Evolutionary conservation across 2,797 vertebrate species (phyloP), one percentile per base, ranked within the genome.

Genomic region (Oreortyx pictus): DNA sequence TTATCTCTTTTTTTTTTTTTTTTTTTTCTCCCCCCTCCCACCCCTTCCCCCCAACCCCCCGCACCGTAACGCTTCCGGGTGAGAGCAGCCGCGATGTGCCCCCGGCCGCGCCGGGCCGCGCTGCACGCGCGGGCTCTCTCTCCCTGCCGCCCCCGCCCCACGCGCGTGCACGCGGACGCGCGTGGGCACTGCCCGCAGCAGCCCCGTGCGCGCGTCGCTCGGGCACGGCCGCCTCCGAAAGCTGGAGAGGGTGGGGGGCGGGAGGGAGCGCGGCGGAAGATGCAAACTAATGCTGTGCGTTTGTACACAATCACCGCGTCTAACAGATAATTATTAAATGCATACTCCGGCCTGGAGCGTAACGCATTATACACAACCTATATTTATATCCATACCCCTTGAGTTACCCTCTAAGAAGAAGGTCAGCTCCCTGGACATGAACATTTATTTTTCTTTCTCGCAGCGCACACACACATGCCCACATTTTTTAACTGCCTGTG

Each of bases 401-500:
- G 96, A 95, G 97, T 97, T 97, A 96, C 96, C 96, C 97, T 97
- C 97, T 93, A 95, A 97, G 97, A 94, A 97, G 98, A 98, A 99
- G 98, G 98, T 98, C 98, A 98, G 97, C 95, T 97, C 90, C 94
- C 94, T 96, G 98, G 97, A 98, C 98, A 97, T 89, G 97, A 97
- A 95, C 97, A 98, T 98, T 97, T 96, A 94, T 98, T 98, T 98
- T 97, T 95, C 95, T 97, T 97, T 97, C 95, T 93, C 93, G 88
- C 57, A 90, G 92, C 81, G 78, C 73, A 65, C 91, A 83, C 93
- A 92, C 93, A 93, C 94, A 95, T 86, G 92, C 97, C 92, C 95
- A 90, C 96, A 94, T 91, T 96, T 97, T 96, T 96, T 95, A 98
- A 98, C 98, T 98, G 98, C 98, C 98, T 97, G 97, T 98, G 98